phyloP scores from a whole-genome alignment of 2,113 vertebrate species.

The Triplophysa tibetana region DNA sequence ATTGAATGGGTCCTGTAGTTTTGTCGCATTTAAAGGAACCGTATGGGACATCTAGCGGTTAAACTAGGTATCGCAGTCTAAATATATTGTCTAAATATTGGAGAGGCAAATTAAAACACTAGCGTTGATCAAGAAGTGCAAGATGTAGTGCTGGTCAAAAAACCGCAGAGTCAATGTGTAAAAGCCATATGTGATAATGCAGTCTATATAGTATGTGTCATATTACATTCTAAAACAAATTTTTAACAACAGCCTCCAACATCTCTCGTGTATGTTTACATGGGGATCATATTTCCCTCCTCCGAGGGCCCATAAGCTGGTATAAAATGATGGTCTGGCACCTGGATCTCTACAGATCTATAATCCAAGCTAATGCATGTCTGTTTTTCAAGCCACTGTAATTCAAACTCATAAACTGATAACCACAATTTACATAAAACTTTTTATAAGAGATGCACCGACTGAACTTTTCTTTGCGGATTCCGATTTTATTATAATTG shows the following conservation, averaged over 20 bases:
- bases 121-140: conserved; percentile 1
- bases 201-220: not conserved
- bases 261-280: not conserved
- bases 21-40: no score
- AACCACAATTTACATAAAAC: not conserved
- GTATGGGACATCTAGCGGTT: no score
- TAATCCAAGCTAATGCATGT: not conserved
- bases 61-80: no score
- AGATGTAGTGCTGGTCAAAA: not conserved
- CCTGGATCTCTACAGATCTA: not conserved
- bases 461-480: no score
- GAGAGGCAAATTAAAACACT: not conserved
- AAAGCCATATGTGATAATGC: not conserved
- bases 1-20: no score
- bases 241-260: not conserved
- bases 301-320: not conserved
- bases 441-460: no score
- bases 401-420: not conserved
- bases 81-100: no score
- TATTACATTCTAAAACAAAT: not conserved
- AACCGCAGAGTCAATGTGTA: not conserved
- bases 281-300: not conserved
- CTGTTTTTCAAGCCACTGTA: no score
- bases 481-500: no score
- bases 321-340: not conserved